These are phyloP conservation scores for Tricholauxania praeusta DNA, from an alignment of 2,888 invertebrate species.

Conservation along the genomic window DNA sequence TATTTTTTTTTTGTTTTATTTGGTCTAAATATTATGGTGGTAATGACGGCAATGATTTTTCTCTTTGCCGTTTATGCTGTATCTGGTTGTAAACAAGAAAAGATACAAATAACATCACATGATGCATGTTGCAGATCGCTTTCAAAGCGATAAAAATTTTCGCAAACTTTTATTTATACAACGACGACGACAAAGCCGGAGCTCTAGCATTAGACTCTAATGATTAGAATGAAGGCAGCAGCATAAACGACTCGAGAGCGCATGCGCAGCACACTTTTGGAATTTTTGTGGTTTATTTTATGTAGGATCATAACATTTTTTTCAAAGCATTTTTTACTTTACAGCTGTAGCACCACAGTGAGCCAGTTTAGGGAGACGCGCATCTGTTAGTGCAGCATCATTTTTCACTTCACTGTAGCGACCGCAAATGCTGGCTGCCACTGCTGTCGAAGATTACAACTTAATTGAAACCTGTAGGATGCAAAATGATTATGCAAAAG, in stretches of 20 bases:
- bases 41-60: neutral
- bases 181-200: too few species aligned
- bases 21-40: neutral
- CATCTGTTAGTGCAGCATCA: too few species aligned
- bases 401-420: too few species aligned
- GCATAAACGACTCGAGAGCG: neutral
- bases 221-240: neutral
- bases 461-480: conserved; percentile 40
- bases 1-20: neutral
- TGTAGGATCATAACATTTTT: neutral
- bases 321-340: neutral
- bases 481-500: conserved; percentile 41
- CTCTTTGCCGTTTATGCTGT: conserved; percentile 6
- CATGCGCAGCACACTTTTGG: conserved; percentile 24
- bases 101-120: conserved; percentile 33
- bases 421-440: neutral
- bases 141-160: conserved; percentile 36
- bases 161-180: conserved; percentile 17
- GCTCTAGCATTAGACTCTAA: neutral
- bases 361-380: too few species aligned
- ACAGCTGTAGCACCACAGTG: neutral
- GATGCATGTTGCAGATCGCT: conserved; percentile 36
- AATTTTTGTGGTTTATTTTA: neutral
- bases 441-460: conserved; percentile 37
- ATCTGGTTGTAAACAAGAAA: conserved; percentile 17